Conservation (phyloP, 2,888 invertebrate species). For the Gortyna flavago region DNA sequence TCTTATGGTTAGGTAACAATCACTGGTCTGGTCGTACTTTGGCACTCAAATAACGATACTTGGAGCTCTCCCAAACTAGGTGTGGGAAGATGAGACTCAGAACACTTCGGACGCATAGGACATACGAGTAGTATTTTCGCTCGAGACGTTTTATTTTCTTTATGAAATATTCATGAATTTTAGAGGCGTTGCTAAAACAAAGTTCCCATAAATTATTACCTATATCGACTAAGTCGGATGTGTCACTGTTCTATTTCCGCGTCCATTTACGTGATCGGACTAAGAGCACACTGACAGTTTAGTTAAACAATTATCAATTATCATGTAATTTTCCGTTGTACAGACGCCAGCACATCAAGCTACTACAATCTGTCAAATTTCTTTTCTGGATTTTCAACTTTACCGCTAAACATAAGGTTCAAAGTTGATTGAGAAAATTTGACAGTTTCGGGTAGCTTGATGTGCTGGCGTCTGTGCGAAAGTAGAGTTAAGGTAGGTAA, state of each 20-base stretch:
- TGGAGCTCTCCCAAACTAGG: constrained; percentile 81
- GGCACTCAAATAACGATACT: constrained; percentile 75
- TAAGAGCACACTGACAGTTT: constrained; percentile 29
- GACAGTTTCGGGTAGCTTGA: no score
- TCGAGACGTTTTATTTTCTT: constrained; percentile 10
- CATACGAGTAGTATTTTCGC: constrained; percentile 33
- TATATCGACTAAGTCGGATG: neutral
- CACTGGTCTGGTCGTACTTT: constrained; percentile 70
- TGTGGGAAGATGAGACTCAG: constrained; percentile 50
- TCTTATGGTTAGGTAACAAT: constrained; percentile 75
- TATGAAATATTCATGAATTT: neutral
- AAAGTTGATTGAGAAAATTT: no score
- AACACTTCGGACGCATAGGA: constrained; percentile 51
- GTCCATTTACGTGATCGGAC: constrained; percentile 37
- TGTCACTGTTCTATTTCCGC: constrained; percentile 18
- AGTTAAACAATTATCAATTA: constrained; percentile 28
- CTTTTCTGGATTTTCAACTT: no score
- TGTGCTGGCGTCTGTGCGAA: no score
- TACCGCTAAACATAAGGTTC: no score
- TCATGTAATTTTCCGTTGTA: constrained; percentile 35
- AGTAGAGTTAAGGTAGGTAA: constrained; percentile 8
- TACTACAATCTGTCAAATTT: no score
- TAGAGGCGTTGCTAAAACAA: neutral
- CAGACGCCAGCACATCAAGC: no score
- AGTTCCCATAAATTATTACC: constrained; percentile 5